Evolutionary conservation across 2,888 invertebrate genomes (phyloP), one percentile per base, ranked within the genome.

Genomic region (Schizotus pectinicornis): DNA sequence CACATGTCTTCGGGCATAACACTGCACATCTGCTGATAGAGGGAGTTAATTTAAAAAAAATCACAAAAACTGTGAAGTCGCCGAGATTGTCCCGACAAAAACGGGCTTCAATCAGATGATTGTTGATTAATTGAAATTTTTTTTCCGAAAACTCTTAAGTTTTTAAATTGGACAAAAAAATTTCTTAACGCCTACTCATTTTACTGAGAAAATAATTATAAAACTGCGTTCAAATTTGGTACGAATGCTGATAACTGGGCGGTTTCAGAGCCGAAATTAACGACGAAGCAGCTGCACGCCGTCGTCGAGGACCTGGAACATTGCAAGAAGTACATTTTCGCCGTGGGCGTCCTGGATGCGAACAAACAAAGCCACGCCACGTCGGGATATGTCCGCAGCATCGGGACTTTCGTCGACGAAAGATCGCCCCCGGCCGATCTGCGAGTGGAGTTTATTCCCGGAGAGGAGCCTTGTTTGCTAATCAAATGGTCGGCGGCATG

Each of bases 401-500:
- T 73, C 45, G 69, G 70, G 9, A 75, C 75, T 31, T 69, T 65
- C 22, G 59, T 67, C 43, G 70, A 75, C 61, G 60, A 58, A 12
- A 47, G 54, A 45, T 64, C 66, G 5, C 58, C 70, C 11, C 74
- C 74, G 9, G 41, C 64, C 51, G 62, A 73, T 47, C 64, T 74
- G 35, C 64, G 67, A 61, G 68, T 70, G n/a, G 74, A 73, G 46
- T 71, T 71, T 43, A 63, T 70, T 34, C 70, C 73, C 6, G 63
- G 63, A 48, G 67, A 67, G 14, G 55, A 63, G 9, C 75, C 75
- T 6, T 74, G 74, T 64, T 56, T 75, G 56, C 62, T 70, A 37
- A 70, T 75, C 46, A 70, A 65, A 61, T 75, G 74, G 74, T 72
- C 73, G 39, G 69, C 74, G 6, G 69, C 75, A 37, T 75, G 75